Conservation (phyloP, 1,140 invertebrate genomes). For the Vanessa atalanta region DNA sequence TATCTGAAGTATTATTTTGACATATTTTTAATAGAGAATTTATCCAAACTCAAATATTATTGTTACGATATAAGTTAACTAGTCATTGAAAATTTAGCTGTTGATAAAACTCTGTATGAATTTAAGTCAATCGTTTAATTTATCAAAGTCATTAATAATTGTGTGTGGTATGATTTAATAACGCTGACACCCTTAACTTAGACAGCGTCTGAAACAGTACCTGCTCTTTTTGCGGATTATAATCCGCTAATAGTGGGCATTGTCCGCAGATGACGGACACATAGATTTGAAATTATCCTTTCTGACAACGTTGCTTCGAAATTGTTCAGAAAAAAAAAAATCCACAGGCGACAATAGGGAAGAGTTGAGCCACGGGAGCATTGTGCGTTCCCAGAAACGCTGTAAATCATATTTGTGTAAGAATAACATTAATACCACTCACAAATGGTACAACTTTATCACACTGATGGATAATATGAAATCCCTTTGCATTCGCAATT, state of each 20-base stretch:
- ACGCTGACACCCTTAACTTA: constrained; percentile 29
- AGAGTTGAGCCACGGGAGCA: constrained; percentile 35
- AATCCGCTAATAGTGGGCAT: constrained; percentile 74
- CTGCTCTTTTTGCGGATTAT: constrained; percentile 71
- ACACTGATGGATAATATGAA: constrained; percentile 19
- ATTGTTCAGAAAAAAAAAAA: constrained; percentile 26
- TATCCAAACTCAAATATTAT: no score
- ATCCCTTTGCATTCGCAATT: constrained; percentile 28
- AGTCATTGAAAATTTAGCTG: no score
- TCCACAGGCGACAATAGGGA: constrained; percentile 31
- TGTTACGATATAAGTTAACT: no score
- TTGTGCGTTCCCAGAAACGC: constrained; percentile 36
- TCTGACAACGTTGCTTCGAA: constrained; percentile 34
- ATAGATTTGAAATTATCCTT: constrained; percentile 49
- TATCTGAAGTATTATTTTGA: no score
- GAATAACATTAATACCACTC: constrained; percentile 17
- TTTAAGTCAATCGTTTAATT: no score
- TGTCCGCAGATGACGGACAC: constrained; percentile 70
- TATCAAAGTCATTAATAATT: no score
- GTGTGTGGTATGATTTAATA: no score
- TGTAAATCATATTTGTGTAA: constrained; percentile 42
- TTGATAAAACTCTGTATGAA: no score
- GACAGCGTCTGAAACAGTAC: constrained; percentile 43
- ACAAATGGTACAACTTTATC: constrained; percentile 25
- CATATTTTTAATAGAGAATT: no score